Base-by-base conservation (phyloP, 35 echinoderm and acorn worm genomes). In the Apostichopus japonicus region DNA sequence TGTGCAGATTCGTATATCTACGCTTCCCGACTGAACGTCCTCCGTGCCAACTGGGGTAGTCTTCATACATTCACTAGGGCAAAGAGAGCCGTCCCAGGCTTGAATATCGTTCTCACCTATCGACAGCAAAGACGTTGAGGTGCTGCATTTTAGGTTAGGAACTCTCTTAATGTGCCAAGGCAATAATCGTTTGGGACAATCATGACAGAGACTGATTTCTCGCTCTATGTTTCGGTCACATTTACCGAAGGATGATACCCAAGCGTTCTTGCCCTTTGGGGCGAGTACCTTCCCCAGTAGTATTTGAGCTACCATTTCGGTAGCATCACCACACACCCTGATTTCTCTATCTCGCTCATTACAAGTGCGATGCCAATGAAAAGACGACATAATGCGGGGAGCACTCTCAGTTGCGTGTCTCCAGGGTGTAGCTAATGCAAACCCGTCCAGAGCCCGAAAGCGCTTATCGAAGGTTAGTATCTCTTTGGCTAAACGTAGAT, bases 301-400 rank as follows among this genome's bases (percentile, higher is more conserved):
- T 25, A 87, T 57, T 54, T 87, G 86, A 23, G 56, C 86, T 9
- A 87, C 24, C 57, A 87, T 87, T 63, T 87, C 86, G 19, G 86
- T 65, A 23, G 58, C 56, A 63, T 87, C 86, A 6, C 86, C 86
- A 6, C 86, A 89, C n/a, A 89, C 86, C 24, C n/a, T 61, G 21
- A 73, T 89, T 9, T 67, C 67, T 72, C 86, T 63, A 10, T 73
- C 51, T 53, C 24, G 44, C 62, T 89, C 86, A 22, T 89, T 63
- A 23, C 86, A 89, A 23, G 56, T 27, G 1, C 44, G n/a, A 54
- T 89, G 86, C 19, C 56, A 89, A 89, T 89, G 86, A 24, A 8
- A 27, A 6, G 62, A 22, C 2, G 16, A 73, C 56, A 65, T 89
- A 22, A 89, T 72, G 24, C 57, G 63, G 2, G 86, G 86, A 14